A percentile compares a stretch with the other conserved stretches of the same genome.
Conservation (phyloP, 1,140 invertebrate species). For the Uloborus diversus region DNA sequence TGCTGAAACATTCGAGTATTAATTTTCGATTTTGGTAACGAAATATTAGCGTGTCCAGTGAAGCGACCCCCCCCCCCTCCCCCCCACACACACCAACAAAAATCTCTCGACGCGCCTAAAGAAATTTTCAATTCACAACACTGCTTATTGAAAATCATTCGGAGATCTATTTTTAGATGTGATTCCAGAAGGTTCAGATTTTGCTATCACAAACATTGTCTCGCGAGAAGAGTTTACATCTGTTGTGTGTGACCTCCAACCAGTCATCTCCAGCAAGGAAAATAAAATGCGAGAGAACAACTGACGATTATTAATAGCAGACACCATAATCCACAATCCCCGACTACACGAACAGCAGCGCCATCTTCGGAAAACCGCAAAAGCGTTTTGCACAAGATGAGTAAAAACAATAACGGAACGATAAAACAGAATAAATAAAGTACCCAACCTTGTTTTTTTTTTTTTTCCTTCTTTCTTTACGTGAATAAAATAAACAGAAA, state of each 20-base stretch:
- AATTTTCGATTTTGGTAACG: too few relatives aligned
- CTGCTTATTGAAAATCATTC: too few relatives aligned
- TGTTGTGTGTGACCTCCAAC: conserved; percentile 40
- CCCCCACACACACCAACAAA: too few relatives aligned
- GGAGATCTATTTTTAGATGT: not conserved
- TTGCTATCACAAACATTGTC: not conserved
- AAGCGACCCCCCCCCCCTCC: too few relatives aligned
- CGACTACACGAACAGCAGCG: not conserved
- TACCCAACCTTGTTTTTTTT: too few relatives aligned
- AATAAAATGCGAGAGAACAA: not conserved
- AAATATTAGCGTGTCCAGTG: too few relatives aligned
- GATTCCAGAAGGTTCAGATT: not conserved
- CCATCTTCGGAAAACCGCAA: conserved; percentile 20
- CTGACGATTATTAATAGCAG: conserved; percentile 40
- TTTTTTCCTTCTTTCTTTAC: too few relatives aligned
- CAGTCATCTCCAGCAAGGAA: not conserved
- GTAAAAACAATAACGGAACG: not conserved
- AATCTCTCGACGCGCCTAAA: too few relatives aligned
- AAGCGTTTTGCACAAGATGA: not conserved
- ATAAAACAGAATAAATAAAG: not conserved
- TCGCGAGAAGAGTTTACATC: conserved; percentile 8
- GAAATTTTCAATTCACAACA: too few relatives aligned
- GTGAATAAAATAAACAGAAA: too few relatives aligned
- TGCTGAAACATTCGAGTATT: too few relatives aligned
- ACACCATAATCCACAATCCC: not conserved